phyloP scores from a whole-genome alignment of 2,797 vertebrate genomes.

The Mallotus villosus region DNA sequence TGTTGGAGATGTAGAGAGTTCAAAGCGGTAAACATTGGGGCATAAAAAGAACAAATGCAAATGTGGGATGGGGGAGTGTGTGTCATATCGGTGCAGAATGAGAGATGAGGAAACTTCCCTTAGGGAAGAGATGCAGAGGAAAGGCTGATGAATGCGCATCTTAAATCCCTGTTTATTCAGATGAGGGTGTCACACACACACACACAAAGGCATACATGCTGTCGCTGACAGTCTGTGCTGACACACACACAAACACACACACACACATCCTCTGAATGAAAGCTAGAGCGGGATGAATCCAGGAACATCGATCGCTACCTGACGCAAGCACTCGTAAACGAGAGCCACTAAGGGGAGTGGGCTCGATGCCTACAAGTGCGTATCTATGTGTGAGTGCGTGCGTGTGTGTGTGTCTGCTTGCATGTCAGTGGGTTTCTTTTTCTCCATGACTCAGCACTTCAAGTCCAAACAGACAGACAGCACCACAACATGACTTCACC shows the following conservation, averaged over 20 bases:
- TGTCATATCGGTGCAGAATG: not conserved
- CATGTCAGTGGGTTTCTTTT: slow-evolving; percentile 14
- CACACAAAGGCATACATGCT: not conserved
- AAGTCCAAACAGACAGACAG: slow-evolving; percentile 21
- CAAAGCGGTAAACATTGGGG: not conserved
- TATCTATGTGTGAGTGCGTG: slow-evolving; percentile 7
- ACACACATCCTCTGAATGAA: slow-evolving; percentile 1
- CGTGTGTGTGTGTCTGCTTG: slow-evolving; percentile 13
- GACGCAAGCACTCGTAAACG: slow-evolving; percentile 8
- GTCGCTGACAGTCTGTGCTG: not conserved
- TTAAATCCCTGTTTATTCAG: slow-evolving; percentile 61
- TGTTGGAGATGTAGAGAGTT: not conserved
- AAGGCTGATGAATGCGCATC: slow-evolving; percentile 64
- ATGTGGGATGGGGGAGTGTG: too few species aligned
- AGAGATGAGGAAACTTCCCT: slow-evolving; percentile 26
- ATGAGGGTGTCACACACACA: slow-evolving; percentile 34
- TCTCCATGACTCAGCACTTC: slow-evolving; percentile 51
- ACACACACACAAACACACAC: slow-evolving; percentile 11
- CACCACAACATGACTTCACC: slow-evolving; percentile 27
- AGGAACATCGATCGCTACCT: slow-evolving; percentile 32
- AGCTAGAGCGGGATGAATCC: slow-evolving; percentile 1
- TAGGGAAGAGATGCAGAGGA: slow-evolving; percentile 27
- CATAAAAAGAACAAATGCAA: not conserved
- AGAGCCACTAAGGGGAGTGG: not conserved
- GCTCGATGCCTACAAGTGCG: slow-evolving; percentile 3